Conservation (phyloP, 2,888 invertebrate species). For the Chrysolina oricalcia region DNA sequence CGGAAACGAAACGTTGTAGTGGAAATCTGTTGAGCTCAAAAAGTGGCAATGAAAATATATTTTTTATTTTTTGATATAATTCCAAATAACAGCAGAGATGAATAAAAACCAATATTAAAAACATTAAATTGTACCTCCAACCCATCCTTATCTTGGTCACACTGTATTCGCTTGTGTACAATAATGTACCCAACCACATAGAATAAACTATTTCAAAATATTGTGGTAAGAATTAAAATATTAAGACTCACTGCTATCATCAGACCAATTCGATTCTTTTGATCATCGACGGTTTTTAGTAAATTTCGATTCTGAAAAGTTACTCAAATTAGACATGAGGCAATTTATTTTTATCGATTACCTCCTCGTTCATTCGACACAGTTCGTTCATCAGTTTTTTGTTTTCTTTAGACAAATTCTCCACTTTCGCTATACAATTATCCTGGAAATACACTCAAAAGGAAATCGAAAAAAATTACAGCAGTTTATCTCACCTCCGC, state of each 20-base stretch:
- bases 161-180: too few species aligned
- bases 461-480: not conserved
- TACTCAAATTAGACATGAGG: constrained; percentile 16
- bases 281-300: constrained; percentile 49
- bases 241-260: constrained; percentile 54
- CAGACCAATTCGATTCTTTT: constrained; percentile 49
- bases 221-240: not conserved
- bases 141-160: too few species aligned
- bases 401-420: constrained; percentile 50
- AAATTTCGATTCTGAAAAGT: constrained; percentile 58
- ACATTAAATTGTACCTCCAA: too few species aligned
- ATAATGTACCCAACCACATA: too few species aligned
- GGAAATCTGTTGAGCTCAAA: too few species aligned
- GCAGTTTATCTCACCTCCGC: constrained; percentile 45
- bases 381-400: constrained; percentile 51
- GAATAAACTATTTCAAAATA: too few species aligned
- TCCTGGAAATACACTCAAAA: constrained; percentile 41
- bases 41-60: too few species aligned
- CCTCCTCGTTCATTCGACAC: constrained; percentile 55
- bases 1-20: too few species aligned
- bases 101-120: too few species aligned
- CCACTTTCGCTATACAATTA: constrained; percentile 40
- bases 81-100: too few species aligned
- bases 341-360: constrained; percentile 38
- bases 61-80: too few species aligned